Conservation (phyloP, 2,797 vertebrate species). For the Notolepis coatsorum region DNA sequence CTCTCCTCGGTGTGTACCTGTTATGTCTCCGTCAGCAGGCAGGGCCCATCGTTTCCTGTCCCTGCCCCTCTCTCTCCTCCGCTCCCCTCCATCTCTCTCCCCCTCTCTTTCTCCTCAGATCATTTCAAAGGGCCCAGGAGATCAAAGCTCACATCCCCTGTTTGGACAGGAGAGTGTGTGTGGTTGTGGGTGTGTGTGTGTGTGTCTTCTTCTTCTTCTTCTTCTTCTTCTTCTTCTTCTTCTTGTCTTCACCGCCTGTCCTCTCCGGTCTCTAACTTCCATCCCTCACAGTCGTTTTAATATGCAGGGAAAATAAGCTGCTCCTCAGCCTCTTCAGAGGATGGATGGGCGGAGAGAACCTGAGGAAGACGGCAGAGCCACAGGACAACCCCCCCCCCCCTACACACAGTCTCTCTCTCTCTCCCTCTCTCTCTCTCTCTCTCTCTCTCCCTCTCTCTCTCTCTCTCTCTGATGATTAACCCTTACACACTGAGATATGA, state of each 20-base stretch:
- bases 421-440: too few species aligned
- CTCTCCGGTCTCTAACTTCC: constrained; percentile 50
- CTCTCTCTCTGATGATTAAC: too few species aligned
- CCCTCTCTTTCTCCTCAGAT: constrained; percentile 56
- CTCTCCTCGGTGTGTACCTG: constrained; percentile 28
- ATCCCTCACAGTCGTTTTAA: constrained; percentile 56
- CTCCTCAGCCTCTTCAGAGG: constrained; percentile 52
- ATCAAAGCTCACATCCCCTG: constrained; percentile 69
- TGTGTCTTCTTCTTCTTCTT: constrained; percentile 56
- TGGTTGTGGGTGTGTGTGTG: neutral
- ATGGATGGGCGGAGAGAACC: constrained; percentile 53
- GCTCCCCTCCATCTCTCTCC: neutral
- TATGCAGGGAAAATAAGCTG: constrained; percentile 67
- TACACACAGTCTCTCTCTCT: too few species aligned
- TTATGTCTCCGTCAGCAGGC: constrained; percentile 35
- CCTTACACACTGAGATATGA: constrained; percentile 29
- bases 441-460: too few species aligned
- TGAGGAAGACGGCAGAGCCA: constrained; percentile 51
- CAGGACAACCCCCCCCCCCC: constrained; percentile 45
- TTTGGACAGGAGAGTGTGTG: constrained; percentile 64
- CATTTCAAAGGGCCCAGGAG: constrained; percentile 73
- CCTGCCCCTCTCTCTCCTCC: constrained; percentile 38
- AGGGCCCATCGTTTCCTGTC: neutral
- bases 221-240: constrained; percentile 18
- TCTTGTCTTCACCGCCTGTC: constrained; percentile 17